phyloP scores from a whole-genome alignment of 30 jellyfish, hydroid and myxozoan genomes.

The Morbakka virulenta region DNA sequence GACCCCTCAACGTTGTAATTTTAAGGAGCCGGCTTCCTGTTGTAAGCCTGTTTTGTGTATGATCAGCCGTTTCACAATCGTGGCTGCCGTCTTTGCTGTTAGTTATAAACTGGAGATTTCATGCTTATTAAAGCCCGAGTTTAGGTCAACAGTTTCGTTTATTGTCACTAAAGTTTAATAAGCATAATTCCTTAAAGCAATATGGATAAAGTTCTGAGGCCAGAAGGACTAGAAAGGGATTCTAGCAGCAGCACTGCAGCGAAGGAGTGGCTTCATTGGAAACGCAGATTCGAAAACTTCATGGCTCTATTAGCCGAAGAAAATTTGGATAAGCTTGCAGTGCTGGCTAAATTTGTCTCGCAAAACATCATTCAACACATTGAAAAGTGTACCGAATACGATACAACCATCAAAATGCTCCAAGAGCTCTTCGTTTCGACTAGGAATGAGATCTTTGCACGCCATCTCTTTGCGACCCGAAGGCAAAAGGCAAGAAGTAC shows the following conservation, averaged over 20 bases:
- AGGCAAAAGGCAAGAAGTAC: conserved; percentile 44
- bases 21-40: too few species aligned
- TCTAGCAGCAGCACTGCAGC: conserved; percentile 54
- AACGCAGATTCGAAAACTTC: conserved; percentile 54
- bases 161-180: too few species aligned
- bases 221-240: conserved; percentile 53
- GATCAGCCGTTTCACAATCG: too few species aligned
- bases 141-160: too few species aligned
- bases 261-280: conserved; percentile 64
- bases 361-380: conserved; percentile 40
- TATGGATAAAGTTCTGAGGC: conserved; percentile 56
- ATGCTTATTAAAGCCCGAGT: too few species aligned
- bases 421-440: conserved; percentile 48
- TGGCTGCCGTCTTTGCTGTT: too few species aligned
- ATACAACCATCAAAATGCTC: conserved; percentile 45
- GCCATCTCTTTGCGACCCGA: conserved; percentile 70
- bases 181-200: too few species aligned
- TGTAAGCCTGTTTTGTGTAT: too few species aligned
- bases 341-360: conserved; percentile 47
- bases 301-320: conserved; percentile 43
- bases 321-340: conserved; percentile 35
- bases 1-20: too few species aligned
- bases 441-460: conserved; percentile 62
- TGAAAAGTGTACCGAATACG: conserved; percentile 32
- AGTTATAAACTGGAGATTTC: too few species aligned